These are phyloP conservation scores for Phainopepla nitens DNA, from an alignment of 2,113 vertebrate genomes.

Conservation along the genomic window DNA sequence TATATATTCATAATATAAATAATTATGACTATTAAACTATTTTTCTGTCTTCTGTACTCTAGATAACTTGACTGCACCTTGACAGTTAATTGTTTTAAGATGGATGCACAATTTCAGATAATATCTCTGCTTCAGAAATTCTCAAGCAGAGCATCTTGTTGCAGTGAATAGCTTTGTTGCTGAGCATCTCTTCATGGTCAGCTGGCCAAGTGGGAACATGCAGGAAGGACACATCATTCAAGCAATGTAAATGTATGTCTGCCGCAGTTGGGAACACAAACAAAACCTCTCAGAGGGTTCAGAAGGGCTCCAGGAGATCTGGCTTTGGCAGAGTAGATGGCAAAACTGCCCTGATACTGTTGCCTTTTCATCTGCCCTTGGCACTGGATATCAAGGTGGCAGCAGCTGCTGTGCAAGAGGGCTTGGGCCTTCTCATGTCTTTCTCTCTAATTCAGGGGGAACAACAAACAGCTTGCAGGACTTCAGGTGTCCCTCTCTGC, in stretches of 20 bases:
- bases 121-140: background rate
- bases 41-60: background rate
- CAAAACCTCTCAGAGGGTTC: background rate
- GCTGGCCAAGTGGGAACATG: background rate
- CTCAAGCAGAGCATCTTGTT: background rate
- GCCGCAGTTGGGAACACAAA: background rate
- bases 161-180: background rate
- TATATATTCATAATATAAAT: background rate
- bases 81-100: background rate
- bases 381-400: background rate
- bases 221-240: slow-evolving; percentile 8
- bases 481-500: background rate
- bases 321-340: background rate
- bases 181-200: background rate
- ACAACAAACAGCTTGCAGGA: background rate
- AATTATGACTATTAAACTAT: background rate
- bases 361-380: background rate
- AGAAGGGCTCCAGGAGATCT: background rate
- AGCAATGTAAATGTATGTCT: background rate
- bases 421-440: background rate
- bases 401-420: background rate
- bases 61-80: background rate
- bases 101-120: background rate
- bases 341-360: background rate
- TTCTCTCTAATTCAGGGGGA: background rate